Evolutionary conservation across 2,113 vertebrate species (phyloP), one percentile per base, ranked within the genome.

Genomic region (Dipodomys ordii): DNA sequence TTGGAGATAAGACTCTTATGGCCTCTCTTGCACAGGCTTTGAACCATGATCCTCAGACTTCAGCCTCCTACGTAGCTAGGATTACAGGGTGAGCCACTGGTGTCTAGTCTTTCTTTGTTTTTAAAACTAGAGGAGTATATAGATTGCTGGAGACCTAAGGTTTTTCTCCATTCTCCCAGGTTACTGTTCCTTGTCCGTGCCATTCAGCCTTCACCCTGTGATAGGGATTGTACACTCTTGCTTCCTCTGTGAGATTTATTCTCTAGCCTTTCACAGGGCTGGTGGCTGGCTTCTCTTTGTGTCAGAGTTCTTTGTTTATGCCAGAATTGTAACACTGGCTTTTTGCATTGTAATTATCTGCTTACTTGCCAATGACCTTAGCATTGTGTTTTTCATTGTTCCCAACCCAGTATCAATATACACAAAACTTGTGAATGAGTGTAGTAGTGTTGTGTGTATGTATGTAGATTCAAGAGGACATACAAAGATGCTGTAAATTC

Each of bases 271-370:
- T 44, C 35, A 90, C 86, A 78, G 35, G 32, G 69, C n/a, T 83
- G 60, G 49, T 88, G 27, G 22, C 39, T 91, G 49, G 68, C 69
- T 88, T 91, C 57, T 83, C 46, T 95, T 88, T 93, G 83, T 88
- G 81, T 71, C 79, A 23, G 46, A 82, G 39, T 18, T 83, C 46
- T 80, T 69, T 88, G n/a, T 91, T 92, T 90, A 62, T 83, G 87
- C 53, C 15, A 53, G 73, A 93, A 77, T 92, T 95, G 62, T 84
- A 60, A 89, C 32, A 72, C 20, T 57, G 73, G 89, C 73, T 64
- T 91, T 19, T 94, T 87, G 69, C 57, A 25, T 78, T 88, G 19
- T 82, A 92, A 83, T 84, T 91, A 90, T 83, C 88, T 94, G 88
- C 32, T 92, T 32, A 11, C 64, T 78, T 67, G 79, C n/a, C 20